phyloP scores from a whole-genome alignment of 2,888 invertebrate genomes.

The Agrotis segetum region DNA sequence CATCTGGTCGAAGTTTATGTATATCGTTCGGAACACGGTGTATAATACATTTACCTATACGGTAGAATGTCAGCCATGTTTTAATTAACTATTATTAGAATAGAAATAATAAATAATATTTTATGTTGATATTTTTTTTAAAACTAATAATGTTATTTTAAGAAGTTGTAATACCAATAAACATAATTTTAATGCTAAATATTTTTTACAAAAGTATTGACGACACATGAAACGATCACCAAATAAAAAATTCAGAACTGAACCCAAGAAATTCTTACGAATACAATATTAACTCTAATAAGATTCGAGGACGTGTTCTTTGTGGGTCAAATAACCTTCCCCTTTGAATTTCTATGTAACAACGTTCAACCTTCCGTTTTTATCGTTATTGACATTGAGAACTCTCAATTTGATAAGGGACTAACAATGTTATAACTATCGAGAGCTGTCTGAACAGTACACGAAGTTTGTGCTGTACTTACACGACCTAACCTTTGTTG shows the following conservation, averaged over 20 bases:
- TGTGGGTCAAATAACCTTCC: slow-evolving; percentile 57
- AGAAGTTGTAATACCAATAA: no score
- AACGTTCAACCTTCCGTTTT: slow-evolving; percentile 55
- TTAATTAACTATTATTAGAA: neutral
- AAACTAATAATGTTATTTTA: no score
- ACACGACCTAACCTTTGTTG: slow-evolving; percentile 31
- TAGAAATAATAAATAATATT: neutral
- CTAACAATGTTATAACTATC: slow-evolving; percentile 46
- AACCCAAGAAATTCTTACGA: slow-evolving; percentile 37
- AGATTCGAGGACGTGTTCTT: slow-evolving; percentile 53
- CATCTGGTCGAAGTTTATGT: no score
- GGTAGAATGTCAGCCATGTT: neutral
- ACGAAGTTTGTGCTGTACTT: slow-evolving; percentile 29
- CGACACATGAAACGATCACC: slow-evolving; percentile 3
- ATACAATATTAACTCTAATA: slow-evolving; percentile 55
- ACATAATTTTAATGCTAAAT: neutral
- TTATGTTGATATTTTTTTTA: no score
- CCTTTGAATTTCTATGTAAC: slow-evolving; percentile 58
- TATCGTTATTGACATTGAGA: slow-evolving; percentile 60
- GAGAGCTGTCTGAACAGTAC: slow-evolving; percentile 43
- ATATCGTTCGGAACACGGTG: no score
- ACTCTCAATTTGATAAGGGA: slow-evolving; percentile 60
- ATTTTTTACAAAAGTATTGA: neutral
- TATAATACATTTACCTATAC: neutral
- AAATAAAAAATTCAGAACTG: slow-evolving; percentile 42